These are phyloP conservation scores for Cherax destructor DNA, from an alignment of 1,140 invertebrate species.

Conservation along the genomic window DNA sequence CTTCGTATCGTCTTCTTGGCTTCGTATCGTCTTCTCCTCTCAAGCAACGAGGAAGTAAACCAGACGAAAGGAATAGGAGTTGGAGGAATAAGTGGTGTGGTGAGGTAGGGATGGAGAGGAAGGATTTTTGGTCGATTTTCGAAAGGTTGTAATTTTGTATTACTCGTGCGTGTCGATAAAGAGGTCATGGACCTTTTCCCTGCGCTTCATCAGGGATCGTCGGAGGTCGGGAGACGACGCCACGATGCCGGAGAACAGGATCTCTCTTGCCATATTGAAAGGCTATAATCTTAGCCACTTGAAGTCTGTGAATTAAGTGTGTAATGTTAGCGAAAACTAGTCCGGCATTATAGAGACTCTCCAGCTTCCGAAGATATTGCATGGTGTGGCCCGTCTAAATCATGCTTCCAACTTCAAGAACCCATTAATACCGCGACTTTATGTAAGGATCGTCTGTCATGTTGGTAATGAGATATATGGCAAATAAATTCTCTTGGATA, in stretches of 20 bases:
- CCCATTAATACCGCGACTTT: conserved; percentile 53
- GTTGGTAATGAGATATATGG: conserved; percentile 40
- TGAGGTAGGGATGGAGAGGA: background rate
- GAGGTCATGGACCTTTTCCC: background rate
- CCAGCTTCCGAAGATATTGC: conserved; percentile 9
- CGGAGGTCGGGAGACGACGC: no score
- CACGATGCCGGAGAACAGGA: background rate
- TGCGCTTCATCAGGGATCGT: no score
- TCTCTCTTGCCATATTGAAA: background rate
- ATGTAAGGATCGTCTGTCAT: conserved; percentile 24
- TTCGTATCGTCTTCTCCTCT: background rate
- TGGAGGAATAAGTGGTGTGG: background rate
- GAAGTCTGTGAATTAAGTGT: background rate
- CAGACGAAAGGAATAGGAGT: background rate
- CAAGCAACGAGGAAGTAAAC: background rate
- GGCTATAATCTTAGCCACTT: conserved; percentile 7
- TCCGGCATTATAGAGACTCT: background rate
- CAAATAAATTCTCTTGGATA: conserved; percentile 45
- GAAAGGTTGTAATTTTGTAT: background rate
- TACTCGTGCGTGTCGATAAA: background rate
- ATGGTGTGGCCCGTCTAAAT: background rate
- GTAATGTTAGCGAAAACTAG: background rate
- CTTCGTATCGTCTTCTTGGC: background rate
- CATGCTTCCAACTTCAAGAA: background rate
- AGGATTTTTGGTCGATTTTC: background rate